A percentile compares a stretch with the other conserved stretches of the same genome.
phyloP scores from a whole-genome alignment of 2,113 vertebrate species.

The Colossoma macropomum region DNA sequence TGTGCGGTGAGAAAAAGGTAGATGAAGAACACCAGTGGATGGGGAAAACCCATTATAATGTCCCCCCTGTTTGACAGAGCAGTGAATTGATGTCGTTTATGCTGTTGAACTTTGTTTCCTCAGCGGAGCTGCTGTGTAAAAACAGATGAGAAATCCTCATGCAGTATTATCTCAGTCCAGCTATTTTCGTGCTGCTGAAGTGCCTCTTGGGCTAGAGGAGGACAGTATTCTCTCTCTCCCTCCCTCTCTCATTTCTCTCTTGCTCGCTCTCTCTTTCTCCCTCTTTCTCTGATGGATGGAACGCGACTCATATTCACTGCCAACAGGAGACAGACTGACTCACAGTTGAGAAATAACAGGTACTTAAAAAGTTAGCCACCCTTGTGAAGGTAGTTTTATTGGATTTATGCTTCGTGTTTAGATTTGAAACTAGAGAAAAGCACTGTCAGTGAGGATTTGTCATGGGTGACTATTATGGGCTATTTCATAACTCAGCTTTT shows the following conservation, averaged over 20 bases:
- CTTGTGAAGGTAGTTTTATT: conserved; percentile 29
- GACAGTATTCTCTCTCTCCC: conserved; percentile 42
- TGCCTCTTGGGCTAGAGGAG: conserved; percentile 52
- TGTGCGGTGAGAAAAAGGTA: background rate
- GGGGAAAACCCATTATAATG: conserved; percentile 26
- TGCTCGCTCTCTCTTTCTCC: background rate
- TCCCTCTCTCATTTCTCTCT: background rate
- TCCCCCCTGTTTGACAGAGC: conserved; percentile 35
- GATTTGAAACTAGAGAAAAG: background rate
- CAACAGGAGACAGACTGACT: conserved; percentile 26
- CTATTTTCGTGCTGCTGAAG: conserved; percentile 57
- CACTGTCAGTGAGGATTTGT: background rate
- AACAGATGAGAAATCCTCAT: conserved; percentile 61
- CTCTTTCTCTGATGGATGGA: conserved; percentile 30
- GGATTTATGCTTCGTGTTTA: conserved; percentile 20
- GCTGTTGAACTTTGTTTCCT: conserved; percentile 49
- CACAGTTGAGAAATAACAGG: conserved; percentile 36
- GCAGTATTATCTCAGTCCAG: conserved; percentile 59
- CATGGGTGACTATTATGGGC: background rate
- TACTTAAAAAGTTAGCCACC: conserved; percentile 13
- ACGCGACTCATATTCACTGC: background rate
- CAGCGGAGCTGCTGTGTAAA: conserved; percentile 46
- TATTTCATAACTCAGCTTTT: background rate
- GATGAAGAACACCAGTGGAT: conserved; percentile 13
- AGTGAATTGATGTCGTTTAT: conserved; percentile 45